Evolutionary conservation across 2,797 vertebrate species (phyloP), one percentile per base, ranked within the genome.

Genomic region (Catharus ustulatus): DNA sequence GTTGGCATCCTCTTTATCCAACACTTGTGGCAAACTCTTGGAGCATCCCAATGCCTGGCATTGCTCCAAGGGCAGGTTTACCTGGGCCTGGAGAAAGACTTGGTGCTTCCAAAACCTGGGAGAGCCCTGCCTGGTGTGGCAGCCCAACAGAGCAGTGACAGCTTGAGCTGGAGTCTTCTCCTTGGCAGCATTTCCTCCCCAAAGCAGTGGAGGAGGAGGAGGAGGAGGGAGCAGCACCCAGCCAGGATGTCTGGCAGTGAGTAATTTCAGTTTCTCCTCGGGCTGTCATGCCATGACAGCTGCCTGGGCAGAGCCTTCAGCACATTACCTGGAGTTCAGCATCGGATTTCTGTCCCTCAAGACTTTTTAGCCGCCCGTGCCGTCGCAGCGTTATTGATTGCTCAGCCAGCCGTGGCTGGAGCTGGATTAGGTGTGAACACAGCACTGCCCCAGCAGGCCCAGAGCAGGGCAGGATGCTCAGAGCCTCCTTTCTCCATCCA

Each of bases 351-450:
- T 75, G 84, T 95, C 97, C 95, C 96, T 87, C 30, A 38, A 92
- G 97, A 89, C 94, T 94, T 92, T 90, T 96, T 94, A 87, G 73
- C 92, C 80, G 87, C 96, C 85, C 10, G 17, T 89, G 86, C 67
- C 10, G 1, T 89, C 14, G 17, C 61, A 26, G 61, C 21, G 0
- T 71, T 97, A 96, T 95, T 90, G 97, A 96, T 95, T 94, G 94
- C 81, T 94, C 68, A 17, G 78, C 79, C 40, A n/a, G 84, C 93
- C 83, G 29, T 83, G 82, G 95, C 90, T 73, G 40, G 80, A 94
- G 94, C 86, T 94, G 45, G 77, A 63, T 95, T 90, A 96, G 97
- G 95, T 93, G 84, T 95, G 96, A 96, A 62, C 67, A 79, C 64
- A 90, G 81, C 36, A 0, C 78, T 64, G 78, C 83, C 59, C n/a